Evolutionary conservation across 2,797 vertebrate species (phyloP).

Genomic region (Cynodonichthys magdalenae): DNA sequence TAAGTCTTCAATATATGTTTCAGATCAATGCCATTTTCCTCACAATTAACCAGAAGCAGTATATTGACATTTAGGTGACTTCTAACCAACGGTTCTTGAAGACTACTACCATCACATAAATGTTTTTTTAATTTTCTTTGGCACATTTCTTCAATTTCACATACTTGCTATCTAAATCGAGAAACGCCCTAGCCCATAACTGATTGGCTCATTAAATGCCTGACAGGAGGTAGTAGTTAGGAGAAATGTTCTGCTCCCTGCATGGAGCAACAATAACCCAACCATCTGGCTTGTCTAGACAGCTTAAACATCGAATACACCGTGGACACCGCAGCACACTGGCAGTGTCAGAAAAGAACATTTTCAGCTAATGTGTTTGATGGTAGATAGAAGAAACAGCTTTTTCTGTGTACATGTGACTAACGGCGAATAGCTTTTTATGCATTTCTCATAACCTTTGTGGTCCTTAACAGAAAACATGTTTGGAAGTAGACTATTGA

Average conservation of each 20-base stretch:
- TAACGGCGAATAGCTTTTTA: slow-evolving; percentile 13
- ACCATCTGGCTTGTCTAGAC: slow-evolving; percentile 69
- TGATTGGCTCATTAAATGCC: slow-evolving; percentile 55
- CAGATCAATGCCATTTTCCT: slow-evolving; percentile 12
- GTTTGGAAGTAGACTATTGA: not conserved
- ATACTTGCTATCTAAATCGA: slow-evolving; percentile 40
- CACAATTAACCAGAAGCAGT: slow-evolving; percentile 46
- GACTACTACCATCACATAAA: slow-evolving; percentile 41
- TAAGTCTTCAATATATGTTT: slow-evolving; percentile 10
- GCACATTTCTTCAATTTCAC: slow-evolving; percentile 37
- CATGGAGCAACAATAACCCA: slow-evolving; percentile 50
- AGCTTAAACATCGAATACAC: slow-evolving; percentile 42
- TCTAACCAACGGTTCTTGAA: slow-evolving; percentile 28
- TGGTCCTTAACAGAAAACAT: slow-evolving; percentile 10
- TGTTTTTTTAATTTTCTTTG: slow-evolving; percentile 17
- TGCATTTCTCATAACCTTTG: slow-evolving; percentile 3
- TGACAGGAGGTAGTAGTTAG: slow-evolving; percentile 22
- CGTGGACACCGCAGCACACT: slow-evolving; percentile 12
- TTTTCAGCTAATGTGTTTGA: slow-evolving; percentile 11
- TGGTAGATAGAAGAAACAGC: slow-evolving; percentile 4
- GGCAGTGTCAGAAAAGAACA: slow-evolving; percentile 17
- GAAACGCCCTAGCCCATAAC: slow-evolving; percentile 36
- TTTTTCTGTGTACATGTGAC: slow-evolving; percentile 8
- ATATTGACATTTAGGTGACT: slow-evolving; percentile 39
- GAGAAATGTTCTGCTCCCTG: slow-evolving; percentile 18